These are phyloP conservation scores for human (Homo sapiens) DNA, from an alignment of 2,113 vertebrate species.

Conservation along the genomic window DNA sequence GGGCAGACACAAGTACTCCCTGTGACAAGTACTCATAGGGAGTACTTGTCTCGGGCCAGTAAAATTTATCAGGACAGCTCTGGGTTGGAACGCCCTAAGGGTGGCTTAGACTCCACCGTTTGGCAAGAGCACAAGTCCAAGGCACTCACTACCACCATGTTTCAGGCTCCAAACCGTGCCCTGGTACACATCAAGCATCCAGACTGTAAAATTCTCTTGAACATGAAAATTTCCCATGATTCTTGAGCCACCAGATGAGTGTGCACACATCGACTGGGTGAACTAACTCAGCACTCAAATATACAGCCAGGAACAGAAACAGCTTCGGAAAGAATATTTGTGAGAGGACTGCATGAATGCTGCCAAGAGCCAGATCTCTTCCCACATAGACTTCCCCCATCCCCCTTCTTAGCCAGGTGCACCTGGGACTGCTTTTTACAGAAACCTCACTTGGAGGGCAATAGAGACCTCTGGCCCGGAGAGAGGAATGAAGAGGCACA, in stretches of 20 bases:
- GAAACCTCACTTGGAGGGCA: neutral
- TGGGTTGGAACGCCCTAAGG: neutral
- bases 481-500: neutral
- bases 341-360: neutral
- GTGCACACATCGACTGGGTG: neutral
- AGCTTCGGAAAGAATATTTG: neutral
- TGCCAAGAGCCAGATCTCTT: neutral
- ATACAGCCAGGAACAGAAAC: neutral
- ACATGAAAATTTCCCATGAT: neutral
- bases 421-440: neutral
- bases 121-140: neutral
- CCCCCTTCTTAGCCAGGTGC: neutral
- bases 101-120: neutral
- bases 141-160: neutral
- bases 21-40: neutral
- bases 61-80: neutral
- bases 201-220: neutral
- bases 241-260: neutral
- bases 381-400: neutral
- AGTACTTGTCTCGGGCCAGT: neutral
- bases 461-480: neutral
- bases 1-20: neutral
- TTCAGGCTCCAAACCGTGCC: neutral
- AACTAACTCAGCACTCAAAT: neutral
- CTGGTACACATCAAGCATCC: neutral